Evolutionary conservation across 2,113 vertebrate genomes (phyloP), one percentile per base, ranked within the genome.

Genomic region (Ochotona princeps): DNA sequence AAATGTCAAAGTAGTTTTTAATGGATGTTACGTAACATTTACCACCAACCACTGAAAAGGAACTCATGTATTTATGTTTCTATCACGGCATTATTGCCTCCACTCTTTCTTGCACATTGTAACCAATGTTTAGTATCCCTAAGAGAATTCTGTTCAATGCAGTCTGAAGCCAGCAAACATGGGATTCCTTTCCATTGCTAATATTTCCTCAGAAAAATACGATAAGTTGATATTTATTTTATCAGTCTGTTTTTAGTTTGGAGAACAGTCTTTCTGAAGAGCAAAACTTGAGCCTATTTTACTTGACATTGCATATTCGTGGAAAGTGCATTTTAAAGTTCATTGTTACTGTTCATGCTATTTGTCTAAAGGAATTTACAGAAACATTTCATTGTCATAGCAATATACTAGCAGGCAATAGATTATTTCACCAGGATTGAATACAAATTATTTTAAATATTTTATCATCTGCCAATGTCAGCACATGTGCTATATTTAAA

Each of bases 401-500:
- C n/a, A n/a, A n/a, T n/a, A n/a, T n/a, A n/a, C 66, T n/a, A 75
- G 26, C 32, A 79, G 14, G 13, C 63, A 87, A 85, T 35, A 78
- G n/a, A 32, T 32, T 3, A 35, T 75, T 92, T 91, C 61, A 75
- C 12, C 63, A 2, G 20, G 5, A 15, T 66, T 82, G 92, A 30
- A 67, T 95, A 84, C 20, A 44, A 32, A 73, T 85, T 49, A 65
- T 70, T 80, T 89, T 60, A 65, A 94, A 69, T n/a, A n/a, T n/a
- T n/a, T n/a, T 83, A n/a, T n/a, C 32, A 21, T 35, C 20, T 49
- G 12, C n/a, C 65, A 15, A 83, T 78, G 18, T 83, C 85, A 87
- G 60, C 83, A n/a, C 47, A 35, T 67, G 44, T 28, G 90, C 63
- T 95, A 63, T 92, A 75, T 96, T 88, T 73, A 95, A 96, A 67